Percentiles rank a stretch among this genome's conserved stretches.
These are phyloP conservation scores for Lomographa bimaculata DNA, from an alignment of 2,888 invertebrate genomes.

Conservation along the genomic window DNA sequence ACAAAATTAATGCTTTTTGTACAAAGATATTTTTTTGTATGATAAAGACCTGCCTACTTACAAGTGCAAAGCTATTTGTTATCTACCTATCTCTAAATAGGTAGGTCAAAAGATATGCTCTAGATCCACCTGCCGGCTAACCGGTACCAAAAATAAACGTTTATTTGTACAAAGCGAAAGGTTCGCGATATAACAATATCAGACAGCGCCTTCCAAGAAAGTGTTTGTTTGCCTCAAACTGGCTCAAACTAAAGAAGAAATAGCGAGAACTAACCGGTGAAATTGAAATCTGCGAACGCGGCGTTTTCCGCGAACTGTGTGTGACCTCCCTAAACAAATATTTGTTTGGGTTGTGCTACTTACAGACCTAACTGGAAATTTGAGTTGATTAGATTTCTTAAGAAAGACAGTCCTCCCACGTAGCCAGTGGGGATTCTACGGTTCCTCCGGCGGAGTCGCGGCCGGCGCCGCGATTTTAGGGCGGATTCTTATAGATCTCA, in stretches of 20 bases:
- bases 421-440: too few relatives aligned
- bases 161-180: constrained; percentile 10
- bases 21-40: too few relatives aligned
- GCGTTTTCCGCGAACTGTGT: constrained; percentile 46
- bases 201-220: constrained; percentile 52
- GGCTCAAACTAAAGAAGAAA: constrained; percentile 47
- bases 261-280: constrained; percentile 54
- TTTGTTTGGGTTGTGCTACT: constrained; percentile 14
- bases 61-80: too few relatives aligned
- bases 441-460: too few relatives aligned
- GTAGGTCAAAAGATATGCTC: too few relatives aligned
- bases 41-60: too few relatives aligned
- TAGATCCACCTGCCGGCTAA: too few relatives aligned
- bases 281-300: constrained; percentile 60
- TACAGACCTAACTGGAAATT: constrained; percentile 6
- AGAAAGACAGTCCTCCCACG: too few relatives aligned
- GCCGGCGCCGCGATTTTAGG: too few relatives aligned
- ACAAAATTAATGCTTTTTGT: too few relatives aligned
- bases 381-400: background rate
- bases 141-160: background rate
- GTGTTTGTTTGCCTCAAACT: constrained; percentile 38
- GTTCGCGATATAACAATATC: constrained; percentile 39
- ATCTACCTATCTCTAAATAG: too few relatives aligned
- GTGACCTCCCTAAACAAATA: constrained; percentile 44
- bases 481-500: too few relatives aligned